Evolutionary conservation across 2,113 vertebrate species (phyloP).

Genomic region (Onychorhynchus coronatus): DNA sequence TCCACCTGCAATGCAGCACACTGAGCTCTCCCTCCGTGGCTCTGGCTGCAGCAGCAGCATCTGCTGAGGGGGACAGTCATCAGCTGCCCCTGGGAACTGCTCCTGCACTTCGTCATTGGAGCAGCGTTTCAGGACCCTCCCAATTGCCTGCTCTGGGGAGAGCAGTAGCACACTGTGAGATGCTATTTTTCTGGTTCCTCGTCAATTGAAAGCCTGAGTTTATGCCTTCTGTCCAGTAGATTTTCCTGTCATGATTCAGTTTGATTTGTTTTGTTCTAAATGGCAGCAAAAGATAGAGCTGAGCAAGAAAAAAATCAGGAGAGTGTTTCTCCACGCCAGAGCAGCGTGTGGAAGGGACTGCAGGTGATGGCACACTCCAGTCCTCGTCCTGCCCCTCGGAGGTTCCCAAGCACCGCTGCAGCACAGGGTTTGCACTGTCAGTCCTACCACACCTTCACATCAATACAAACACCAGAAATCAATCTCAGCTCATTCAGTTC

Average conservation of each 20-base stretch:
- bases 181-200: not conserved
- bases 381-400: accelerated
- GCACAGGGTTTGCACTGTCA: not conserved
- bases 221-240: not conserved
- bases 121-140: not conserved
- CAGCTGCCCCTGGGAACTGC: not conserved
- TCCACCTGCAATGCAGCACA: conserved; percentile 36
- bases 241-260: not conserved
- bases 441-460: not conserved
- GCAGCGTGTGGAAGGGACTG: not conserved
- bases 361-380: not conserved
- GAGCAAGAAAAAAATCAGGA: not conserved
- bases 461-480: not conserved
- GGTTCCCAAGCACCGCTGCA: not conserved
- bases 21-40: not conserved
- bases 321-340: accelerated
- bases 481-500: not conserved
- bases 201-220: not conserved
- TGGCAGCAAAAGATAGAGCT: not conserved
- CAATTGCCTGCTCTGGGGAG: not conserved
- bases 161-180: not conserved
- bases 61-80: not conserved
- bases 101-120: accelerated
- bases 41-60: not conserved
- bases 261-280: not conserved